Evolutionary conservation across 2,888 invertebrate species (phyloP).

Genomic region (Nasonovia ribisnigri): DNA sequence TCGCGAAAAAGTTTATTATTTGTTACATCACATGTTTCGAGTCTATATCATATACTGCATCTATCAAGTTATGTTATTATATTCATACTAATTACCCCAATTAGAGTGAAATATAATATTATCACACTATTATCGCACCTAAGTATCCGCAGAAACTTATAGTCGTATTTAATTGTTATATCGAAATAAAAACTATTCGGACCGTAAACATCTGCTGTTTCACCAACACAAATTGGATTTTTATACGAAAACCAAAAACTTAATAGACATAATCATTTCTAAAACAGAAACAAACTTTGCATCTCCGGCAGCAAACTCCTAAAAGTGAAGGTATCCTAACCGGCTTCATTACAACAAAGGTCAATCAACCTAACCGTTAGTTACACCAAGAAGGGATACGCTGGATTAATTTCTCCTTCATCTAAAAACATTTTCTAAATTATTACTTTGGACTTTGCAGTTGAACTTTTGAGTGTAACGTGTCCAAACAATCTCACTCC

Average conservation of each 20-base stretch:
- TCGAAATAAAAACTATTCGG: neutral
- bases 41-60: neutral
- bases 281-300: neutral
- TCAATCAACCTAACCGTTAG: neutral
- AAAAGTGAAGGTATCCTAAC: neutral
- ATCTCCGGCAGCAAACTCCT: neutral
- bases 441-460: conserved; percentile 17
- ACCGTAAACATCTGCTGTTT: neutral
- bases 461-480: conserved; percentile 34
- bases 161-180: neutral
- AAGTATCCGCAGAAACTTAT: neutral
- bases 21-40: conserved; percentile 9
- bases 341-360: conserved; percentile 21
- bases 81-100: neutral
- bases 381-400: neutral
- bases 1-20: conserved; percentile 44
- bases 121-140: neutral
- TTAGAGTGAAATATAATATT: neutral
- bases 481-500: conserved; percentile 10
- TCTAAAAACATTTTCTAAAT: conserved; percentile 14
- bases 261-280: neutral
- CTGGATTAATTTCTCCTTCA: conserved; percentile 18
- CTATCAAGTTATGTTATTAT: neutral
- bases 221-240: neutral
- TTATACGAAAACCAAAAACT: neutral